A percentile compares a stretch with the other conserved stretches of the same genome.
phyloP scores from a whole-genome alignment of 2,113 vertebrate genomes.

The Sphyrna mokarran region DNA sequence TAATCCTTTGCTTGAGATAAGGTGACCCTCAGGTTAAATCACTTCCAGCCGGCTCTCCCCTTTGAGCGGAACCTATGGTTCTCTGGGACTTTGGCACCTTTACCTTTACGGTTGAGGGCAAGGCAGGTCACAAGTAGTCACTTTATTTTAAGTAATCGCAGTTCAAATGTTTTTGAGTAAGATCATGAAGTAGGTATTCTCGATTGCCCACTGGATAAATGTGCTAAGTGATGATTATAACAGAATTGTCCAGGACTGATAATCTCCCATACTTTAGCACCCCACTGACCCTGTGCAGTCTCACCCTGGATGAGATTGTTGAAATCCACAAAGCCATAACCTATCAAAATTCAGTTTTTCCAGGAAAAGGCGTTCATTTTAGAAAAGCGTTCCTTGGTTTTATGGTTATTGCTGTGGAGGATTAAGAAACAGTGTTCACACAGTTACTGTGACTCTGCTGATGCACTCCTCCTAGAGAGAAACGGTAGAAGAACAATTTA shows the following conservation, averaged over 20 bases:
- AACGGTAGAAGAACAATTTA: constrained; percentile 12
- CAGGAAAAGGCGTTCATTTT: neutral
- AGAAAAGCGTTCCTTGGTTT: neutral
- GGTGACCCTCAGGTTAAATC: too few species aligned
- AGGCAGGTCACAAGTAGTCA: neutral
- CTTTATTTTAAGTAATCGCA: neutral
- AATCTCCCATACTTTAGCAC: neutral
- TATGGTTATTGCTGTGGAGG: neutral
- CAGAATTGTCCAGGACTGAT: neutral
- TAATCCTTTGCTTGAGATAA: too few species aligned
- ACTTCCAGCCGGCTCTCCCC: too few species aligned
- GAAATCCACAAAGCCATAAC: neutral
- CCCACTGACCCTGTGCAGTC: neutral
- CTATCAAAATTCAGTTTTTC: neutral
- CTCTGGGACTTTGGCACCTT: too few species aligned
- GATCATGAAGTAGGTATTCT: neutral
- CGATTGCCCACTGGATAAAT: neutral
- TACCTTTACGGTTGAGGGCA: too few species aligned
- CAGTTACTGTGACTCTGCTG: neutral
- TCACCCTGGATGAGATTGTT: neutral
- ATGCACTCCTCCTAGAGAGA: constrained; percentile 21
- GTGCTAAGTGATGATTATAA: neutral
- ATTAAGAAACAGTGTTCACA: constrained; percentile 22
- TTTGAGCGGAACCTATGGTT: too few species aligned
- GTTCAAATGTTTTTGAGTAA: neutral